Base-by-base conservation (phyloP, 2,888 invertebrate species). In the Lapara coniferarum region DNA sequence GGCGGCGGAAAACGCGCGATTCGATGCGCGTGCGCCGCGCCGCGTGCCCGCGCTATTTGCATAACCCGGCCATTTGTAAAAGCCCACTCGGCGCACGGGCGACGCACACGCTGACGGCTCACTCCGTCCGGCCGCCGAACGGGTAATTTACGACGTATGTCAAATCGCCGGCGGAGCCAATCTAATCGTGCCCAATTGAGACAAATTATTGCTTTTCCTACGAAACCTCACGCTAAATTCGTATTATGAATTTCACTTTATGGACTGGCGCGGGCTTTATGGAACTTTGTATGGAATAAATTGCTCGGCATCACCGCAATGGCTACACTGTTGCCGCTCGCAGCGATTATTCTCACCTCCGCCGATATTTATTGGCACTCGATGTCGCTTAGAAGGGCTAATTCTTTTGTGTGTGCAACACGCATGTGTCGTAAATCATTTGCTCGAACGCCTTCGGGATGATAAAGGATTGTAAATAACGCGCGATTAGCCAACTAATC, bases 161-260 rank as follows among this genome's bases (percentile, higher is more conserved):
- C 92, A 89, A 93, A 93, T 93, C 90, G 91, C 83, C 86, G 85
- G 85, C 90, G 85, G 88, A 90, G 89, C 92, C 90, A 87, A 92
- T 92, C 92, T 91, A 93, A 93, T 93, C 91, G 92, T 84, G 85
- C 90, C 91, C 93, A 92, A 93, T 92, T 92, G 92, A 91, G 91
- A 92, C 92, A 91, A 89, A 92, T 93, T 92, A 93, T 90, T 89
- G 91, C 92, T 92, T 93, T 92, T 93, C 91, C 91, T 89, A 90
- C 87, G 91, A 93, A 92, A 91, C 89, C 87, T 88, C 85, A 87
- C 79, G 88, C 88, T 90, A 89, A 89, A 90, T 89, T 81, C 81
- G 86, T 84, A 87, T 88, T 86, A 86, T 82, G 85, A 86, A 86
- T 91, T 91, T 89, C 90, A 88, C 88, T 89, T 86, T 86, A 87